These are phyloP conservation scores for Nomada fucata DNA, from an alignment of 2,888 invertebrate genomes.

Conservation along the genomic window DNA sequence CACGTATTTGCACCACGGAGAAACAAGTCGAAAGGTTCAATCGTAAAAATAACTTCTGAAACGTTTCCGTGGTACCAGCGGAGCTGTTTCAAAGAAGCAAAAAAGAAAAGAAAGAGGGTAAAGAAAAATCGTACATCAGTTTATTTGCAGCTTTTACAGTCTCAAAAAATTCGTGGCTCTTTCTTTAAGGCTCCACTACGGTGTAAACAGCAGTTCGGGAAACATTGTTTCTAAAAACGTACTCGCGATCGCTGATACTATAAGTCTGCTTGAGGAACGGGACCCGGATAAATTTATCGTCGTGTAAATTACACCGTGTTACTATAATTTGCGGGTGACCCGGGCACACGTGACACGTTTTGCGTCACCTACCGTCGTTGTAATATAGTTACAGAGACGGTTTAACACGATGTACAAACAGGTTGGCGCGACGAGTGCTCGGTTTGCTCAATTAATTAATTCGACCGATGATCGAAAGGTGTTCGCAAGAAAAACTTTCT, in stretches of 20 bases:
- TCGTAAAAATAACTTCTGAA: conserved; percentile 23
- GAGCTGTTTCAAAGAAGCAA: neutral
- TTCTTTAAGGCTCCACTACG: neutral
- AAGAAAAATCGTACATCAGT: too few species aligned
- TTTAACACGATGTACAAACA: conserved; percentile 46
- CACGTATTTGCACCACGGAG: neutral
- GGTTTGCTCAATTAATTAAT: conserved; percentile 46
- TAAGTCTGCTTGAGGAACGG: conserved; percentile 22
- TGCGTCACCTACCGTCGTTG: conserved; percentile 9
- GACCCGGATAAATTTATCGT: neutral
- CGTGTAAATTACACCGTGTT: conserved; percentile 24
- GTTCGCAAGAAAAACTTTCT: neutral
- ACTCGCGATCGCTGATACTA: neutral
- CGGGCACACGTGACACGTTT: conserved; percentile 13
- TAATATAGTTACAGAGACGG: conserved; percentile 36
- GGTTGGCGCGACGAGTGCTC: conserved; percentile 15
- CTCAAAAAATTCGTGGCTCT: neutral
- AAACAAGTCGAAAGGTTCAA: neutral
- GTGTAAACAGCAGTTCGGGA: neutral
- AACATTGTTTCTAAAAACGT: too few species aligned
- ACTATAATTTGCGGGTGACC: conserved; percentile 35
- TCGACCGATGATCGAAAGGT: neutral
- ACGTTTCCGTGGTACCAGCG: neutral
- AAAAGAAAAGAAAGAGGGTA: too few species aligned
- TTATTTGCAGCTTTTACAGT: neutral